A percentile compares a stretch with the other conserved stretches of the same genome.
Evolutionary conservation across 1,140 invertebrate genomes (phyloP).

Genomic region (Littorina saxatilis): DNA sequence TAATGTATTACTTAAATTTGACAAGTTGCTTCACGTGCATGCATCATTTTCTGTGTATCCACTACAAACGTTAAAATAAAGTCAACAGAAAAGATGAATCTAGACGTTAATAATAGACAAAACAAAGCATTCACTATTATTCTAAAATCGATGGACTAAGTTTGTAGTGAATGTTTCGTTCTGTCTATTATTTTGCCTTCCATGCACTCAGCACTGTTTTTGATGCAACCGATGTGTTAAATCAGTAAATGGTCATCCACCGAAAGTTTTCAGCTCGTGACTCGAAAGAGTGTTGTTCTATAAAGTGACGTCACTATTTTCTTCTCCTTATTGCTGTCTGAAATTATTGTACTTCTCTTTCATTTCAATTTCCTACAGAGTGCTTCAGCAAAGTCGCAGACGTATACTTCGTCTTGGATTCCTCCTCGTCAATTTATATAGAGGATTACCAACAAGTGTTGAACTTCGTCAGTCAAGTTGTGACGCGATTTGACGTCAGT

Average conservation of each 20-base stretch:
- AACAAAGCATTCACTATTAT: too few species aligned
- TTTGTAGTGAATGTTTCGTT: too few species aligned
- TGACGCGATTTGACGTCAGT: constrained; percentile 58
- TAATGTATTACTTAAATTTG: too few species aligned
- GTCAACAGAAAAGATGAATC: too few species aligned
- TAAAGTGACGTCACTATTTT: not conserved
- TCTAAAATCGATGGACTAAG: too few species aligned
- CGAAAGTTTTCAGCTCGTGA: not conserved
- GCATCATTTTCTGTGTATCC: too few species aligned
- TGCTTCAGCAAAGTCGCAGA: constrained; percentile 70
- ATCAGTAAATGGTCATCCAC: not conserved
- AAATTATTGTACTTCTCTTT: not conserved
- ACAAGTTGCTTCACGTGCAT: too few species aligned
- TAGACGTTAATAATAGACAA: too few species aligned
- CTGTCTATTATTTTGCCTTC: too few species aligned
- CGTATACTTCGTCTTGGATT: constrained; percentile 70
- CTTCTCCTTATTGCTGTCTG: not conserved
- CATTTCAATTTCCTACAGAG: constrained; percentile 43
- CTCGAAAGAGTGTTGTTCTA: not conserved
- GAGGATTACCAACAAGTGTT: constrained; percentile 64
- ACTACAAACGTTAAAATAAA: too few species aligned
- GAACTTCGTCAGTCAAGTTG: constrained; percentile 59
- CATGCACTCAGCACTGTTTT: too few species aligned
- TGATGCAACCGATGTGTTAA: not conserved
- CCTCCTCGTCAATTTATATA: constrained; percentile 70